Percentiles rank a stretch among this genome's conserved stretches.
Evolutionary conservation across 2,888 invertebrate species (phyloP).

Genomic region (Drosophila percnosoma): DNA sequence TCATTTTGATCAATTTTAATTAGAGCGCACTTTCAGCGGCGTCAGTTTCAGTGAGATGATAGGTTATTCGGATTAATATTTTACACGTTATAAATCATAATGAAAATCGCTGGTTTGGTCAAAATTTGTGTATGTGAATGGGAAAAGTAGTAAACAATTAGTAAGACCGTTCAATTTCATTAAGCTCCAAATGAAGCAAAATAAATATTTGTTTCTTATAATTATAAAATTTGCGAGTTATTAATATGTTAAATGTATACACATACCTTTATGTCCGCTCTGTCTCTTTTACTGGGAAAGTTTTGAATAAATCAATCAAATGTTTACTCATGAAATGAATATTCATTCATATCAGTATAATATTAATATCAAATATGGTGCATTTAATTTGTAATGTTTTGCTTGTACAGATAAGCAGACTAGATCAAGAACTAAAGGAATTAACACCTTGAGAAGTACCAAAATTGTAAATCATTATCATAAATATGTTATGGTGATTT

Average conservation of each 20-base stretch:
- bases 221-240: background rate
- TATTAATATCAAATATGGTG: background rate
- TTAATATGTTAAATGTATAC: background rate
- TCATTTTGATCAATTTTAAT: constrained; percentile 62
- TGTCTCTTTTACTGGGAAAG: background rate
- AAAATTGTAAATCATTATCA: background rate
- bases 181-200: background rate
- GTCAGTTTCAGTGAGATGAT: too few species aligned
- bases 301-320: background rate
- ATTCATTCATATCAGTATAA: background rate
- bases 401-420: background rate
- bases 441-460: background rate
- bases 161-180: background rate
- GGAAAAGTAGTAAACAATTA: background rate
- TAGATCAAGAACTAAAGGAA: background rate
- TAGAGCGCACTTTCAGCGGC: constrained; percentile 36
- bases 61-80: background rate
- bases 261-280: background rate
- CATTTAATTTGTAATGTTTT: background rate
- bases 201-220: background rate
- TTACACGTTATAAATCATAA: background rate
- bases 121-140: background rate
- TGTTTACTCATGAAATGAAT: background rate
- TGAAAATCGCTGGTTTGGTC: background rate
- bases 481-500: background rate